Base-by-base conservation (phyloP, 2,888 invertebrate species). In the Tetranychus piercei region DNA sequence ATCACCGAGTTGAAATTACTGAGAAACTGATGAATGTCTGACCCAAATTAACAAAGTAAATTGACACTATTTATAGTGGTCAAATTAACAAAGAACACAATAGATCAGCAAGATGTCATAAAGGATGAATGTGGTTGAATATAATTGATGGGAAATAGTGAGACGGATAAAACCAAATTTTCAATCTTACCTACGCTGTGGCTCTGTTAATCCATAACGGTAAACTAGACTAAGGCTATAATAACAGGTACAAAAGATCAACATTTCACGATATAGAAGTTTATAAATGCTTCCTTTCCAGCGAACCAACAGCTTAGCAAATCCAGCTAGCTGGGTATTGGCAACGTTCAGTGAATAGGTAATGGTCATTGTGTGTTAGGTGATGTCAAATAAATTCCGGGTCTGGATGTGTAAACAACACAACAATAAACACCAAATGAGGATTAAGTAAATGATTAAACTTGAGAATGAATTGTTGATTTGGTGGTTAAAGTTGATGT, bases 211-310 rank as follows among this genome's bases (percentile, higher is more conserved):
- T 44, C 82, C 81, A 78, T 84, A 82, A 76, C 86, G 82, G 80
- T 87, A 87, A 75, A 86, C 79, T 23, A 84, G 81, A 77, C 85
- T 86, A 77, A 86, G 81, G 67, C 81, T 78, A 45, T 82, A 83
- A 79, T 85, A 86, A n/a, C 83, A 80, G 34, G 82, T 77, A 71
- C 85, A 81, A 79, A 85, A 86, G 65, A 85, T 81, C 70, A 85
- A 74, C 71, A 86, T 82, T 80, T 86, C 86, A 72, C 85, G 80
- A 80, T 86, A 86, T 77, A 86, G 84, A 76, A 86, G 82, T 79
- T 86, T 86, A 81, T 86, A 86, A 70, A 86, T 82, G 75, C 85
- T 85, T 73, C 86, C 86, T 76, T 83, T 81, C 86, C 86, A 86
- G 84, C 85, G 85, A 80, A 86, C 83, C 72, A 86, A 81, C 44